These are phyloP conservation scores for Meghimatium bilineatum DNA, from an alignment of 2,888 invertebrate genomes.

Conservation along the genomic window DNA sequence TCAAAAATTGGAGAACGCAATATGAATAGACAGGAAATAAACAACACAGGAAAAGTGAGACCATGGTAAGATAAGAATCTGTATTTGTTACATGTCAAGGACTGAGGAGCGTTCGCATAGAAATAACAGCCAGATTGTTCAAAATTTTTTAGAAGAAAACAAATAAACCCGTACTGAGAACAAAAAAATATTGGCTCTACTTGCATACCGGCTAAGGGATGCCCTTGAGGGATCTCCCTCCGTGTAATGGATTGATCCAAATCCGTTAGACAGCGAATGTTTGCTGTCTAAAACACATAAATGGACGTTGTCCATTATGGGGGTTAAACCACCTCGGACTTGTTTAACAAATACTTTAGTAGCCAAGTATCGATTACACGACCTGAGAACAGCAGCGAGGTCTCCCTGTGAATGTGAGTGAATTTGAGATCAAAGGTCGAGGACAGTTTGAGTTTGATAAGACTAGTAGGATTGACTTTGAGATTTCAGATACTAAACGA, in stretches of 20 bases:
- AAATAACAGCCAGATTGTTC: neutral
- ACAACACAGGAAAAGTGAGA: neutral
- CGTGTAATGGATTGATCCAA: slow-evolving; percentile 14
- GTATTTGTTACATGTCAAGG: neutral
- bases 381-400: neutral
- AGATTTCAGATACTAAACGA: neutral
- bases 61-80: neutral
- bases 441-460: slow-evolving; percentile 11
- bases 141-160: neutral
- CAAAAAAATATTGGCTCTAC: neutral
- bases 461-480: neutral
- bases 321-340: neutral
- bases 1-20: neutral
- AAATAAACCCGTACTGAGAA: neutral
- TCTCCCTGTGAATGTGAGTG: neutral
- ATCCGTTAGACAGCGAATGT: neutral
- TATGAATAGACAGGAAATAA: neutral
- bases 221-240: slow-evolving; percentile 11
- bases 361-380: slow-evolving; percentile 4
- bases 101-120: neutral
- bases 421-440: neutral
- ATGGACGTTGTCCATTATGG: slow-evolving; percentile 16
- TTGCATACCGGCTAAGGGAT: neutral
- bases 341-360: slow-evolving; percentile 20
- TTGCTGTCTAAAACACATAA: slow-evolving; percentile 15